These are phyloP conservation scores for Enteromius unitaeniatus DNA, from an alignment of 2,797 vertebrate species.

Conservation along the genomic window DNA sequence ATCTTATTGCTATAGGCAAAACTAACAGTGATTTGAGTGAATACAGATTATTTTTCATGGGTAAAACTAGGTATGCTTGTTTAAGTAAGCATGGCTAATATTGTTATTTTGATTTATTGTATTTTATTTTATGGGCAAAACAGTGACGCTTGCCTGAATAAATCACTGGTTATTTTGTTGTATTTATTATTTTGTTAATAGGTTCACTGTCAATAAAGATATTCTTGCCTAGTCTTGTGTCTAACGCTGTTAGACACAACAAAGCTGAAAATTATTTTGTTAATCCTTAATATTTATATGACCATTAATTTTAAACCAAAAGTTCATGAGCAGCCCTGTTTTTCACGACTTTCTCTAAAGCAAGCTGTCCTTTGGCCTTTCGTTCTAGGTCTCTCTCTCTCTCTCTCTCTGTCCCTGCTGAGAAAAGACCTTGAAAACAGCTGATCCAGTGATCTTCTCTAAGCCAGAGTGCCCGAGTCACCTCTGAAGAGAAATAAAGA, in stretches of 20 bases:
- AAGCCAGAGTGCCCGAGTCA: conserved; percentile 42
- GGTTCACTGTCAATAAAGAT: background rate
- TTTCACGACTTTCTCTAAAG: background rate
- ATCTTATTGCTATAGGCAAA: background rate
- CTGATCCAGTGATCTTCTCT: conserved; percentile 50
- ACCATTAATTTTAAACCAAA: background rate
- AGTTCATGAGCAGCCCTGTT: background rate
- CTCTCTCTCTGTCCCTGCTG: conserved; percentile 35
- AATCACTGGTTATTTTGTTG: background rate
- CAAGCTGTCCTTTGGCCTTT: background rate
- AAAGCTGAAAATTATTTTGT: background rate
- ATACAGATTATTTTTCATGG: too few species aligned
- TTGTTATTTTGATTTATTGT: background rate
- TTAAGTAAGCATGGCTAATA: too few species aligned
- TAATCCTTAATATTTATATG: background rate
- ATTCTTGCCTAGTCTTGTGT: background rate
- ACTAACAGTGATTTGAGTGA: background rate
- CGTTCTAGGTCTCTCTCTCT: conserved; percentile 39
- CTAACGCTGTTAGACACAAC: background rate
- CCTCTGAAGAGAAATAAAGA: conserved; percentile 1
- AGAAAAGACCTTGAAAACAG: conserved; percentile 60
- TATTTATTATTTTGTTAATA: background rate
- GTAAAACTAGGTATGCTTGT: too few species aligned
- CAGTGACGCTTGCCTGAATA: background rate
- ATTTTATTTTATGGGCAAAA: background rate